Evolutionary conservation across 1,140 invertebrate species (phyloP).

Genomic region (Gryllus bimaculatus): DNA sequence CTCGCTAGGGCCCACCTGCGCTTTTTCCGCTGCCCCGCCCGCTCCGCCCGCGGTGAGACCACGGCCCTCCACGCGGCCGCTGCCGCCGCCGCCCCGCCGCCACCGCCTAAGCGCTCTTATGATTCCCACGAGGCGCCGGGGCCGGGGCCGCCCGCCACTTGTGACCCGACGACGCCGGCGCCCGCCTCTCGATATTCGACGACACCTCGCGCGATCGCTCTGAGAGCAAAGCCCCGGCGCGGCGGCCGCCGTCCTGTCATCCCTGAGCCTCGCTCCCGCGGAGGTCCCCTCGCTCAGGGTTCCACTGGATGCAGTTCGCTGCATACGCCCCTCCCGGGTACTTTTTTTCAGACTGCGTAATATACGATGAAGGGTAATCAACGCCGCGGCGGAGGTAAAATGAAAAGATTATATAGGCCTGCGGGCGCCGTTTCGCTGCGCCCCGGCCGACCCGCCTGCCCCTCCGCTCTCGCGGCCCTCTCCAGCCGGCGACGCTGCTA

Average conservation of each 20-base stretch:
- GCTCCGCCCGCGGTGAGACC: too few relatives aligned
- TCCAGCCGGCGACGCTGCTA: neutral
- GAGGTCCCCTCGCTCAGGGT: neutral
- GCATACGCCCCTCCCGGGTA: neutral
- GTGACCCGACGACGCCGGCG: too few relatives aligned
- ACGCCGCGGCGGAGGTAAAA: conserved; percentile 13
- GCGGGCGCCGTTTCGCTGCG: neutral
- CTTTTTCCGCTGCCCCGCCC: neutral
- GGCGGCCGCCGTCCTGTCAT: too few relatives aligned
- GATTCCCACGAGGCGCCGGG: neutral
- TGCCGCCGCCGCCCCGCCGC: too few relatives aligned
- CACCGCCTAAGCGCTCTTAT: neutral
- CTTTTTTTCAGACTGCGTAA: conserved; percentile 2
- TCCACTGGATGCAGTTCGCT: neutral
- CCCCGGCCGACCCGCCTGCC: too few relatives aligned
- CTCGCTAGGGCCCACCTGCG: neutral
- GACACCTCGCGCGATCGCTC: too few relatives aligned
- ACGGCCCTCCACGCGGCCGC: neutral
- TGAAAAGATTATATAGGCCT: conserved; percentile 17
- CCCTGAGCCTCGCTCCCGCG: neutral
- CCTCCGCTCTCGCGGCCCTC: neutral
- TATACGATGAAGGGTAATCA: conserved; percentile 17
- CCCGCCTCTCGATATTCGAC: too few relatives aligned
- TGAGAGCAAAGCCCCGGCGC: too few relatives aligned
- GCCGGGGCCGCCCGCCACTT: too few relatives aligned